A percentile compares a stretch with the other conserved stretches of the same genome.
Conservation (phyloP, 2,888 invertebrate species). For the Phyllotreta striolata region DNA sequence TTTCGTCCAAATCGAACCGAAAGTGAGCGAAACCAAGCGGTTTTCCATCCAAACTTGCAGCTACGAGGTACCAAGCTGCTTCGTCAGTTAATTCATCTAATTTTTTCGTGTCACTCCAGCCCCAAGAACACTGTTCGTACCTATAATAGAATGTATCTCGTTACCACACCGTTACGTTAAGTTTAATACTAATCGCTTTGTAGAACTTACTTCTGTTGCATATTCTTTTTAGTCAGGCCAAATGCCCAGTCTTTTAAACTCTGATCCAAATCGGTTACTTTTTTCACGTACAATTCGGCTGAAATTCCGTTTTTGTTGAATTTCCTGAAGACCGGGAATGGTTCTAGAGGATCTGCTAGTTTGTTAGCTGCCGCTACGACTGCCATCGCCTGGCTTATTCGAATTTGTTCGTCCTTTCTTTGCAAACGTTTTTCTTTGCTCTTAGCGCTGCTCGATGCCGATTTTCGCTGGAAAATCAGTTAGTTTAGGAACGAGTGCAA, state of each 20-base stretch:
- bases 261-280: constrained; percentile 66
- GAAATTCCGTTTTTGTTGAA: constrained; percentile 69
- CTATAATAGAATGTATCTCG: constrained; percentile 54
- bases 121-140: constrained; percentile 80
- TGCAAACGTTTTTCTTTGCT: constrained; percentile 70
- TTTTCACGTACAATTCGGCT: constrained; percentile 69
- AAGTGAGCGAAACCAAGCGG: constrained; percentile 82
- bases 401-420: constrained; percentile 68
- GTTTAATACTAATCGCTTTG: neutral
- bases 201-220: constrained; percentile 75
- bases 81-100: constrained; percentile 77
- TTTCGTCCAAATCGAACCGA: constrained; percentile 83
- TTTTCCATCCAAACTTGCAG: constrained; percentile 62
- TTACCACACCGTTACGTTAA: neutral
- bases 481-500: no score
- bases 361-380: constrained; percentile 70
- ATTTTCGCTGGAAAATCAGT: constrained; percentile 63
- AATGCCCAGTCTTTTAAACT: constrained; percentile 74
- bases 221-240: constrained; percentile 78
- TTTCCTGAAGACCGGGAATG: constrained; percentile 69
- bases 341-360: constrained; percentile 66
- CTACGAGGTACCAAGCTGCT: constrained; percentile 77
- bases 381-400: constrained; percentile 68
- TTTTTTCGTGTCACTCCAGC: constrained; percentile 80
- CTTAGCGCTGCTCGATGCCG: constrained; percentile 62